Percentiles rank a stretch among this genome's conserved stretches.
Conservation (phyloP, 2,113 vertebrate genomes). For the Mastomys natalensis region DNA sequence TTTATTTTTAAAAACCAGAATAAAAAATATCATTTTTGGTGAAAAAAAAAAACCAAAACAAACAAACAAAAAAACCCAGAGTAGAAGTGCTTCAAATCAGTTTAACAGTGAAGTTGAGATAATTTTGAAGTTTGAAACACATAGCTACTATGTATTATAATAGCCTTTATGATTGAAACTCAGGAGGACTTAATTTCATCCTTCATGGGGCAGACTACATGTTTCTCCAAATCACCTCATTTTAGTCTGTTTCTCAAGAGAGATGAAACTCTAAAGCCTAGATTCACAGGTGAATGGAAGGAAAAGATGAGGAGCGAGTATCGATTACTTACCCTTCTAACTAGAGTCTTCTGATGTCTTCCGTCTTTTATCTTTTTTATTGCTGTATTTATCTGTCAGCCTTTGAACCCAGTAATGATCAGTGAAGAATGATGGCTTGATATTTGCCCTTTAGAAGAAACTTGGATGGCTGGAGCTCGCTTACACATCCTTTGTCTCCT, state of each 20-base stretch:
- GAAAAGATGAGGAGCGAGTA: not conserved
- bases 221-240: not conserved
- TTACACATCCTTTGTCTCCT: not conserved
- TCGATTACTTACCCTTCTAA: not conserved
- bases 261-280: not conserved
- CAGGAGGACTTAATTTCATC: not conserved
- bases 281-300: not conserved
- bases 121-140: slow-evolving; percentile 47
- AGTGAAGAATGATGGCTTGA: not conserved
- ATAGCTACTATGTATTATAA: not conserved
- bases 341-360: not conserved
- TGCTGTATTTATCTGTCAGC: not conserved
- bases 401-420: not conserved
- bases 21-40: slow-evolving; percentile 2
- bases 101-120: slow-evolving; percentile 49
- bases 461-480: not conserved
- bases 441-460: not conserved
- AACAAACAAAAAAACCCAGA: too few relatives aligned
- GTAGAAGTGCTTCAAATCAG: not conserved
- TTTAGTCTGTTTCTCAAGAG: not conserved
- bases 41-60: too few relatives aligned
- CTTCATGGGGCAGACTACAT: not conserved
- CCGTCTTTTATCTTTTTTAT: not conserved
- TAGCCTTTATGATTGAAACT: not conserved
- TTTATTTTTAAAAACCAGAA: slow-evolving; percentile 8